Conservation (phyloP, 2,113 vertebrate species). For the Rhinopomastus cyanomelas region DNA sequence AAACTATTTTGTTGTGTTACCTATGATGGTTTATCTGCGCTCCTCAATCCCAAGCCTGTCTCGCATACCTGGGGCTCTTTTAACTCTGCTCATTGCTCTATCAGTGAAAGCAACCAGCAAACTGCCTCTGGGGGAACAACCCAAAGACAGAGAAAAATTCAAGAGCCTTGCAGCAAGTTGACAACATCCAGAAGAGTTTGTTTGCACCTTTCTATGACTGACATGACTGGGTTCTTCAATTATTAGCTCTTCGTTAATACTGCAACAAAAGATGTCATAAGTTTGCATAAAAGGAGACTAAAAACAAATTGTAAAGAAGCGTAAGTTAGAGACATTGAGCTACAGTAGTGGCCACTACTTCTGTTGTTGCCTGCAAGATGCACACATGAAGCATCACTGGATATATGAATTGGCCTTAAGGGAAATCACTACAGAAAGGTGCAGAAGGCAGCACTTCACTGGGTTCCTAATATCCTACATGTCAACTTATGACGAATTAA, state of each 20-base stretch:
- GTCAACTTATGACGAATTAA: background rate
- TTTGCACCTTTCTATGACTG: background rate
- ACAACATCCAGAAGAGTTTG: background rate
- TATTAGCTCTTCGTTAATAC: background rate
- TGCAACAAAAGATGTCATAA: background rate
- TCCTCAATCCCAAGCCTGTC: background rate
- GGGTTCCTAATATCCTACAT: background rate
- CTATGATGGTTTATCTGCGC: background rate
- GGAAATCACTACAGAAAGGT: background rate
- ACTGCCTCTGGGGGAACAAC: background rate
- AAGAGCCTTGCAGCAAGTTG: background rate
- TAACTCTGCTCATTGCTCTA: background rate
- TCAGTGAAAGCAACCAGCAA: rapidly evolving
- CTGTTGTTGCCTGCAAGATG: background rate
- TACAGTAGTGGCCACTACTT: background rate
- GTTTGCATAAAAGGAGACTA: background rate
- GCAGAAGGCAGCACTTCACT: background rate
- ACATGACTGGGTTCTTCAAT: background rate
- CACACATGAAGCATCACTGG: rapidly evolving
- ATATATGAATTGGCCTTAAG: background rate
- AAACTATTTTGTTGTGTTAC: background rate
- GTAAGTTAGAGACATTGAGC: background rate
- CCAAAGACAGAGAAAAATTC: background rate
- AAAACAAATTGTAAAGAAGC: background rate
- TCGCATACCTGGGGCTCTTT: background rate